phyloP scores from a whole-genome alignment of 2,113 vertebrate genomes.

The Silurus glanis region DNA sequence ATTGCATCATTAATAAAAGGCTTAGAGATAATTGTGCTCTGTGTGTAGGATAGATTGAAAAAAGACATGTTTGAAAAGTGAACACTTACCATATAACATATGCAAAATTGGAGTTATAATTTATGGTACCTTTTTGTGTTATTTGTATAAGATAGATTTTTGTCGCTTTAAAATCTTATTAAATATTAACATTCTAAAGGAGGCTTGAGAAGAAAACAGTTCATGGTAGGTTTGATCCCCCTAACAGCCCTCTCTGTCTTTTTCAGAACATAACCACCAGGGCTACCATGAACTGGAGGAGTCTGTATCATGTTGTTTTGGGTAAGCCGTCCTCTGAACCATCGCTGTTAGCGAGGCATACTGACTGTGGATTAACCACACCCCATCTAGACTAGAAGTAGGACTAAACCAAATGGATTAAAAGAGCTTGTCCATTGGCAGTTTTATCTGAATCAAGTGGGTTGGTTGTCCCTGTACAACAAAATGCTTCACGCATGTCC shows the following conservation, averaged over 20 bases:
- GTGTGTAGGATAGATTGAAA: not conserved
- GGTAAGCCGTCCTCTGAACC: conserved; percentile 63
- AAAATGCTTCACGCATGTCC: conserved; percentile 41
- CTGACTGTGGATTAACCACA: conserved; percentile 27
- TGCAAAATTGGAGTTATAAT: not conserved
- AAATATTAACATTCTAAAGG: conserved; percentile 57
- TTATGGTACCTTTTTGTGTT: not conserved
- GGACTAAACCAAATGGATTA: not conserved
- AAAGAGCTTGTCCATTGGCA: not conserved
- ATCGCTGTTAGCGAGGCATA: conserved; percentile 55
- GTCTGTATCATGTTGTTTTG: conserved; percentile 75
- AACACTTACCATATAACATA: not conserved
- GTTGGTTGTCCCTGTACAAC: conserved; percentile 1
- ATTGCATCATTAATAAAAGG: not conserved
- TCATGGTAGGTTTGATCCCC: conserved; percentile 60
- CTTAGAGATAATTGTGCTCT: conserved; percentile 5
- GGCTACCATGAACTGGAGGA: conserved; percentile 83
- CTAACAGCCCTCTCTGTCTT: conserved; percentile 78
- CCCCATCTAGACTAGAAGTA: not conserved
- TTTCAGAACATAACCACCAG: conserved; percentile 79
- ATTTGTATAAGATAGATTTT: not conserved
- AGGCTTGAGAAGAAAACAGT: conserved; percentile 51
- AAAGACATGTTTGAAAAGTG: not conserved
- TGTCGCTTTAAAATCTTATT: not conserved
- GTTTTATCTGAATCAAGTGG: not conserved